Evolutionary conservation across 2,888 invertebrate genomes (phyloP).

Genomic region (Argyresthia goedartella): DNA sequence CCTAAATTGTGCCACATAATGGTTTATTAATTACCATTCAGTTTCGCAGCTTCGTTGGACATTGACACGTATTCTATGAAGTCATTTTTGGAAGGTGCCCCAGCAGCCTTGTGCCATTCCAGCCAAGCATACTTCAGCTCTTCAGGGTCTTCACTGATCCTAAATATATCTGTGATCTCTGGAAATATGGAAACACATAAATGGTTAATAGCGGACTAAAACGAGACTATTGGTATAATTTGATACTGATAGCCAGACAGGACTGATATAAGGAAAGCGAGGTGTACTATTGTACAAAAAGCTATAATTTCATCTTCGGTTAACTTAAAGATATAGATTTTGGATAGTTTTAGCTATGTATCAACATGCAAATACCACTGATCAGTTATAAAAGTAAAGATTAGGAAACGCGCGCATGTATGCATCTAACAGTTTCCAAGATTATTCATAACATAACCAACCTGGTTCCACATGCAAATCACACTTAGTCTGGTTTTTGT

Average conservation of each 20-base stretch:
- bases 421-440: too few relatives aligned
- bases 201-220: neutral
- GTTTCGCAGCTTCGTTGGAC: constrained; percentile 77
- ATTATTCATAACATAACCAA: constrained; percentile 21
- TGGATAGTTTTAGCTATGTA: too few relatives aligned
- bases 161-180: constrained; percentile 79
- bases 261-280: too few relatives aligned
- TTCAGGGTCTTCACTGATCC: constrained; percentile 80
- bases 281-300: too few relatives aligned
- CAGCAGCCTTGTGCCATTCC: constrained; percentile 83
- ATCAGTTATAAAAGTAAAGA: too few relatives aligned
- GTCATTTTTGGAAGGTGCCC: constrained; percentile 71
- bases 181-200: constrained; percentile 7
- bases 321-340: too few relatives aligned
- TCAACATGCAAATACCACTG: too few relatives aligned
- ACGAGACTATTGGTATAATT: neutral
- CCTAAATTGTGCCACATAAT: neutral
- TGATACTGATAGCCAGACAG: neutral
- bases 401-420: too few relatives aligned
- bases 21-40: constrained; percentile 69
- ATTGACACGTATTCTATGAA: constrained; percentile 77
- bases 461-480: constrained; percentile 82
- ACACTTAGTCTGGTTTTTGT: constrained; percentile 73
- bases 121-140: constrained; percentile 84
- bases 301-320: too few relatives aligned